Conservation (phyloP, 2,113 vertebrate genomes). For the Planiliza haematocheilus region DNA sequence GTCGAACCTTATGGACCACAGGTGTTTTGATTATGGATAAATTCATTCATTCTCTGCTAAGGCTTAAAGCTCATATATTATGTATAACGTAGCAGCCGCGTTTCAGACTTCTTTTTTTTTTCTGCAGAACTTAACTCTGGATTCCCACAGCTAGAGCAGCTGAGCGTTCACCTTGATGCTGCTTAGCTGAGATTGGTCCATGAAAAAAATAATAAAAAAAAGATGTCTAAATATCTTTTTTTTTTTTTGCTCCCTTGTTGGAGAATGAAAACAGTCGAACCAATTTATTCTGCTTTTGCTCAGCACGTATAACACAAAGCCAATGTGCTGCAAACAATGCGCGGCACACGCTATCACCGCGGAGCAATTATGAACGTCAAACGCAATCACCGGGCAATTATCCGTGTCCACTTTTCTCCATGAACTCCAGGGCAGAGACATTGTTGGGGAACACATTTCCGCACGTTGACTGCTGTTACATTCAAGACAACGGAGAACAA, state of each 20-base stretch:
- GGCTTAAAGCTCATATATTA: background rate
- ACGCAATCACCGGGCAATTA: slow-evolving; percentile 44
- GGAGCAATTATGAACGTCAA: slow-evolving; percentile 52
- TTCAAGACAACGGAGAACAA: background rate
- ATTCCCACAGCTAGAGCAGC: background rate
- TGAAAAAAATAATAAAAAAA: slow-evolving; percentile 31
- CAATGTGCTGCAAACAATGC: slow-evolving; percentile 44
- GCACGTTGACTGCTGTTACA: background rate
- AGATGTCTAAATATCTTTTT: slow-evolving; percentile 30
- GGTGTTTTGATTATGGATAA: background rate
- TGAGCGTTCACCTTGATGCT: slow-evolving; percentile 22
- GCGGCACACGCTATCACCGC: slow-evolving; percentile 7
- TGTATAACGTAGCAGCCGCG: too few species aligned
- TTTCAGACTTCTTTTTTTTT: slow-evolving; percentile 1
- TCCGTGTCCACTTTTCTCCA: slow-evolving; percentile 20
- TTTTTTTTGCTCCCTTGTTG: slow-evolving; percentile 43
- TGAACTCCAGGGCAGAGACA: slow-evolving; percentile 21
- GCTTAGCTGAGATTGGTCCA: slow-evolving; percentile 5
- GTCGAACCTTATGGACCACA: background rate
- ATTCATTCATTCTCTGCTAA: background rate
- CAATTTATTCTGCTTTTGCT: slow-evolving; percentile 45
- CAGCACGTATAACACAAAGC: slow-evolving; percentile 43
- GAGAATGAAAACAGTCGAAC: slow-evolving; percentile 32
- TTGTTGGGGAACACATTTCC: slow-evolving; percentile 10
- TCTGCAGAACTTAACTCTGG: background rate